These are phyloP conservation scores for Darevskia mixta DNA, from an alignment of 2,797 vertebrate species.

Conservation along the genomic window DNA sequence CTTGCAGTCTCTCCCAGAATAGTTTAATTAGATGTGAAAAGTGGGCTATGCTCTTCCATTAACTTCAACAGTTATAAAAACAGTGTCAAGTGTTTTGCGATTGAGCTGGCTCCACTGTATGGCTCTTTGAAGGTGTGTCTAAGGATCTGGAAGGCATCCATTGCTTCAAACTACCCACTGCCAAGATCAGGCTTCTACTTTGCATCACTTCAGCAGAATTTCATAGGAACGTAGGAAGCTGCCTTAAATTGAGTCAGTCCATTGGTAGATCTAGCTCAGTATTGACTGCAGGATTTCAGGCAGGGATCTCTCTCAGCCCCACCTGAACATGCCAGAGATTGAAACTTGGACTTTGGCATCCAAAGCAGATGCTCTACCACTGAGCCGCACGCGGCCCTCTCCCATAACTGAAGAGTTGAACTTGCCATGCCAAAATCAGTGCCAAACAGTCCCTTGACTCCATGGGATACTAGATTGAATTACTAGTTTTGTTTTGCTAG, in stretches of 20 bases:
- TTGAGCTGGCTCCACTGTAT: background rate
- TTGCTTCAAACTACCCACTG: background rate
- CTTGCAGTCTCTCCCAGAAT: constrained; percentile 47
- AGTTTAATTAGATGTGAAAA: constrained; percentile 65
- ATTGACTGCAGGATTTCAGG: too few species aligned
- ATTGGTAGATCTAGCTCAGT: too few species aligned
- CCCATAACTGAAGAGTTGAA: background rate
- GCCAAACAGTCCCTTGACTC: background rate
- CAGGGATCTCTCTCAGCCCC: too few species aligned
- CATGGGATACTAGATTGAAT: background rate
- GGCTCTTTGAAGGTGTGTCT: background rate
- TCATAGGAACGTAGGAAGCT: background rate
- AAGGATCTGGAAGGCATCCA: background rate
- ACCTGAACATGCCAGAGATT: too few species aligned
- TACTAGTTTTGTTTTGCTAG: background rate
- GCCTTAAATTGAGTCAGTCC: too few species aligned
- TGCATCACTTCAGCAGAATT: background rate
- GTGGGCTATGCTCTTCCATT: constrained; percentile 33
- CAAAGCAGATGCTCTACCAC: too few species aligned
- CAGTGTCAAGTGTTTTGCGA: background rate
- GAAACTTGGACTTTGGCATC: too few species aligned
- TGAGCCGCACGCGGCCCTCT: too few species aligned
- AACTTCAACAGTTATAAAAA: background rate
- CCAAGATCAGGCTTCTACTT: background rate
- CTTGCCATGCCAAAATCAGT: accelerated